A percentile compares a stretch with the other conserved stretches of the same genome.
Evolutionary conservation across 2,797 vertebrate species (phyloP).

Genomic region (Acropternis orthonyx): DNA sequence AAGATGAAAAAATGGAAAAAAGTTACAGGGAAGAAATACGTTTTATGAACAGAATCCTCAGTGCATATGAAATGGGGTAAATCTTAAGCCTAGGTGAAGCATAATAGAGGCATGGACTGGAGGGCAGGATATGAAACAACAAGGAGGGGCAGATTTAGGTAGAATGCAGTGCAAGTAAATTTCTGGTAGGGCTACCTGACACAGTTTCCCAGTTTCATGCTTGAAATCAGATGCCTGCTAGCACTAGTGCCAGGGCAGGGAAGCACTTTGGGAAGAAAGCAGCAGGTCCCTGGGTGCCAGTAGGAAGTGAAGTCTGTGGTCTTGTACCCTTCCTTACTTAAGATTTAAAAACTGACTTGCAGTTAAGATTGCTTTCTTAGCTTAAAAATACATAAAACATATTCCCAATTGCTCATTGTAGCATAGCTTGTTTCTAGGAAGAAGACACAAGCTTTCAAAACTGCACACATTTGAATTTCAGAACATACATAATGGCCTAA

Average conservation of each 20-base stretch:
- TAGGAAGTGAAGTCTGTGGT: neutral
- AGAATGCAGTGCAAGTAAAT: neutral
- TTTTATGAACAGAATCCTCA: neutral
- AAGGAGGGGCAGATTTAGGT: neutral
- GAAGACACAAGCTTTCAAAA: neutral
- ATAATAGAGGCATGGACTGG: accelerated
- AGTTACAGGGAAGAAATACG: neutral
- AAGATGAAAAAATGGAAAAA: neutral
- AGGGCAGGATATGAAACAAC: neutral
- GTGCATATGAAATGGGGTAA: neutral
- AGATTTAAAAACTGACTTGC: neutral
- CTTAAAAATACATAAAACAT: neutral
- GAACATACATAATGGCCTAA: neutral
- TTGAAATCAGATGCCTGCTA: neutral
- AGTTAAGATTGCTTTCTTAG: neutral
- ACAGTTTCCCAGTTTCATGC: neutral
- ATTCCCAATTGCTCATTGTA: neutral
- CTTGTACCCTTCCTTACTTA: neutral
- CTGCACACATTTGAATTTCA: neutral
- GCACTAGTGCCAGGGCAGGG: neutral
- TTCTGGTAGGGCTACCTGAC: neutral
- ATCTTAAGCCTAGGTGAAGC: neutral
- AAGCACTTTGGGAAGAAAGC: neutral
- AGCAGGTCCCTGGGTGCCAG: neutral
- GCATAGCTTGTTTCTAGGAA: neutral